Evolutionary conservation across 2,113 vertebrate genomes (phyloP).

Genomic region (Solea solea): DNA sequence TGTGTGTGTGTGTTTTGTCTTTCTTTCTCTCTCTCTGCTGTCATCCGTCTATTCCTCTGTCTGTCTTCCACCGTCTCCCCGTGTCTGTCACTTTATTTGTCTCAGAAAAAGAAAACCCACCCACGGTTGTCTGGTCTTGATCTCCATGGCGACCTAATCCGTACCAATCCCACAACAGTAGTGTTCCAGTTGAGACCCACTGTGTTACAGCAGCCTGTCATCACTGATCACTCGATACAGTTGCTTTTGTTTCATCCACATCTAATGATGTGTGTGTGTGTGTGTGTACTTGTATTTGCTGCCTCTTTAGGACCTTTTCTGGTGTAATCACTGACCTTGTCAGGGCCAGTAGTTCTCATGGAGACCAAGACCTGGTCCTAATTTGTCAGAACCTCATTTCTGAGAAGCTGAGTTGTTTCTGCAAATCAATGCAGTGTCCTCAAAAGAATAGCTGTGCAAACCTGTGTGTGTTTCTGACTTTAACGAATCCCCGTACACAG

Average conservation of each 20-base stretch:
- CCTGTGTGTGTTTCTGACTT: neutral
- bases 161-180: constrained; percentile 64
- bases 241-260: constrained; percentile 49
- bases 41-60: neutral
- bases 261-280: constrained; percentile 39
- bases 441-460: neutral
- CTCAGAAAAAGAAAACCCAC: constrained; percentile 57
- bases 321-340: too few species aligned
- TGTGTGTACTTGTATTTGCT: neutral
- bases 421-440: too few species aligned
- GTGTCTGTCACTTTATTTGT: constrained; percentile 47
- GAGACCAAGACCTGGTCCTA: too few species aligned
- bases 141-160: constrained; percentile 73
- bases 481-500: too few species aligned
- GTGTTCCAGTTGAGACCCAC: constrained; percentile 56
- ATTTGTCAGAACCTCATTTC: too few species aligned
- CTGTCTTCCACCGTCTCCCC: constrained; percentile 47
- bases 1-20: neutral
- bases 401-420: too few species aligned
- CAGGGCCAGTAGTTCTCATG: too few species aligned
- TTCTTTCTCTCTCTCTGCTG: constrained; percentile 1
- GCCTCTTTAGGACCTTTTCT: too few species aligned
- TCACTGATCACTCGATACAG: constrained; percentile 56
- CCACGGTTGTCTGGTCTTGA: constrained; percentile 67
- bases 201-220: constrained; percentile 57